Evolutionary conservation across 1,140 invertebrate species (phyloP), one percentile per base, ranked within the genome.

Genomic region (Oryctes rhinoceros): DNA sequence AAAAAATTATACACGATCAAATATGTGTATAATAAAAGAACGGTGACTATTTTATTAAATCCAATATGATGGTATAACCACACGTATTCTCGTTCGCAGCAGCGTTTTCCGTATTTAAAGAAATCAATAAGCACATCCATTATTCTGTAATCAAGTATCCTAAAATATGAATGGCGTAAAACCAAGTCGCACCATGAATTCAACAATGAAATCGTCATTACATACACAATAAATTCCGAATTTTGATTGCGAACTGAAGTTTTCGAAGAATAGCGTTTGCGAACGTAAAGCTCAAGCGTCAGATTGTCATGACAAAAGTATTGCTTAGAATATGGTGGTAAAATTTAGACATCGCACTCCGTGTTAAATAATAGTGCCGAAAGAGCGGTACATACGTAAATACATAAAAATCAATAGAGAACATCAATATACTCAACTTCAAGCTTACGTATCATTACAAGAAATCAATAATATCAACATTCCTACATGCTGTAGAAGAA

Each of bases 281-380:
- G 10, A 67, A 24, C n/a, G 20, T 6, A 67, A 30, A 30, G 18
- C 30, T 67, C 18, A 24, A 67, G 65, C 65, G 65, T 67, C 65
- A 67, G 20, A 35, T 67, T 67, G 65, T 67, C 65, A 35, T 67
- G 65, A 67, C 65, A 67, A 67, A 67, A 67, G 65, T 67, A 67
- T 67, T 67, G 65, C 49, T 15, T 13, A 53, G 49, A 15, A 53
- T 53, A 15, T 53, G 49, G 13, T 1, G 49, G 11, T 15, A 53
- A 53, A 53, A 53, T 53, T 13, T 53, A 44, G 39, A 10, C 39
- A 10, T 10, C 39, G 39, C 5, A 44, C 3, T 44, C 39, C 0
- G 39, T 10, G 5, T 44, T 44, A 44, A 44, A 44, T 44, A 5
- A 10, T 10, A 4, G 9, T 44, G 9, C 5, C 39, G 7, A 7